phyloP scores from a whole-genome alignment of 2,888 invertebrate genomes.

The Baccha elongata region DNA sequence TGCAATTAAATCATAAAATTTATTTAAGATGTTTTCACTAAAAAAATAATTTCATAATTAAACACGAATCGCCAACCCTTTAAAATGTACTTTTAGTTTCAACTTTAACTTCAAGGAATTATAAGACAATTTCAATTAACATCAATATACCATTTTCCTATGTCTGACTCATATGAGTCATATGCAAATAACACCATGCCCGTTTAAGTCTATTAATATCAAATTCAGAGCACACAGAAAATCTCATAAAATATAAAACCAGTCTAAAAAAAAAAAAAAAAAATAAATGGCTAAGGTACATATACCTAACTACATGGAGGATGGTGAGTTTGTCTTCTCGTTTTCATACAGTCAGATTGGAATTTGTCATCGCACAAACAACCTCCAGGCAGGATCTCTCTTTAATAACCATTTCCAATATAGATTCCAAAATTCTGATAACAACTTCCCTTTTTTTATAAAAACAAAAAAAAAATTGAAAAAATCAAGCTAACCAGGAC shows the following conservation, averaged over 20 bases:
- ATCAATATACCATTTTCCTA: no score
- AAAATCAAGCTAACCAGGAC: constrained; percentile 6
- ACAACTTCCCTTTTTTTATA: constrained; percentile 19
- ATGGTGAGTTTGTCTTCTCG: not conserved
- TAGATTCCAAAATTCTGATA: constrained; percentile 55
- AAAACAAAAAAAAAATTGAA: constrained; percentile 10
- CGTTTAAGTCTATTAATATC: constrained; percentile 33
- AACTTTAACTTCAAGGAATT: no score
- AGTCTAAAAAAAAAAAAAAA: no score
- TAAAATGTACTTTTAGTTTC: no score
- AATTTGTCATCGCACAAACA: constrained; percentile 24
- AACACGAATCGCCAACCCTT: no score
- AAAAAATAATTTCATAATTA: no score
- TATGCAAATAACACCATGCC: constrained; percentile 23
- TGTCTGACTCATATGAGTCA: constrained; percentile 14
- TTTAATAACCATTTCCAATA: constrained; percentile 41
- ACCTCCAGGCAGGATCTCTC: not conserved
- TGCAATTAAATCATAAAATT: no score
- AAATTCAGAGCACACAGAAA: constrained; percentile 10
- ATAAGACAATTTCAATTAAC: no score
- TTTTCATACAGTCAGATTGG: not conserved
- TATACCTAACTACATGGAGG: no score
- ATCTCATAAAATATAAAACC: constrained; percentile 8
- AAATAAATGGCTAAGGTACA: no score
- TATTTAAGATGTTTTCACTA: no score